Evolutionary conservation across 2,113 vertebrate genomes (phyloP), one percentile per base, ranked within the genome.

Genomic region (Callocephalon fimbriatum): DNA sequence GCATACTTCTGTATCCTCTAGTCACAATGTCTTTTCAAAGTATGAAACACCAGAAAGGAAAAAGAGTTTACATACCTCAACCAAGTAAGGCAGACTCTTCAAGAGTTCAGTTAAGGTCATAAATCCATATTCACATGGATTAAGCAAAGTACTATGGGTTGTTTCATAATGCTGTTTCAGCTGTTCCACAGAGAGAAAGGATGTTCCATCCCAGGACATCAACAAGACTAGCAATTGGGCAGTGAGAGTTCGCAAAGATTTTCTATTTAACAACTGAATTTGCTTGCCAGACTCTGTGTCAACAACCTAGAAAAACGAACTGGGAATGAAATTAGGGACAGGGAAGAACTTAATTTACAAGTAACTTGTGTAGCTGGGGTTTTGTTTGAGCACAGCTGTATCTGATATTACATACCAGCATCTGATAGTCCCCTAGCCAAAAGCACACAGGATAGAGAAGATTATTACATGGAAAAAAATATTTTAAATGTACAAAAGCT

Each of bases 61-160:
- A 22, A 73, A 40, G 4, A 31, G 29, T 25, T 37, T 35, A 45
- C 88, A 27, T 31, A 99, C 99, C 99, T 99, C 99, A 76, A 99
- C 98, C 37, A 99, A 97, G 92, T 99, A 99, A 35, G 99, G 99
- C 95, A 99, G 97, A 81, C 99, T 99, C 97, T 99, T 99, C 31
- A 99, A 98, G 42, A 99, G 98, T 81, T 99, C 99, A 10, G 98
- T 98, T 92, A 99, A 98, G 35, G 99, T 99, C 95, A 99, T 98
- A 95, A 99, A 99, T 74, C 99, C 99, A 76, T 99, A 99, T 98
- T 99, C 99, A 97, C 99, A 99, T 13, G 99, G 99, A 97, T 99
- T 99, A 58, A 99, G 99, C 3, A 95, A 88, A 63, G 95, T 73
- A 20, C 95, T 97, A 4, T 99, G 98, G 59, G 96, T 86, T 6